phyloP scores from a whole-genome alignment of 2,113 vertebrate genomes.

The Notarius lentiginosus region DNA sequence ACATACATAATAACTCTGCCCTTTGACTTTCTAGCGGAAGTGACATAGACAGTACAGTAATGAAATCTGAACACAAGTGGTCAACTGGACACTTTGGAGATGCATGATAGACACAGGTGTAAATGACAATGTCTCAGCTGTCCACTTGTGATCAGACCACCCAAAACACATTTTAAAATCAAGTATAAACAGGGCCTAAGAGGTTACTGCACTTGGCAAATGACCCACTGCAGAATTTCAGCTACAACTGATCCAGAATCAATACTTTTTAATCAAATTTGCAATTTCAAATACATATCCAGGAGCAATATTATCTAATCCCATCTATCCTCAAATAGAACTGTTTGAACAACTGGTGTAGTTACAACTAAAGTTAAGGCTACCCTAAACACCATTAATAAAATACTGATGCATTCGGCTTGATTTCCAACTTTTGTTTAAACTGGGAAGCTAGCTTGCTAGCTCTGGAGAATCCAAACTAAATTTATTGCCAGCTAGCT shows the following conservation, averaged over 20 bases:
- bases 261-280: background rate
- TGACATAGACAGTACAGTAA: too few relatives aligned
- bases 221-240: background rate
- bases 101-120: too few relatives aligned
- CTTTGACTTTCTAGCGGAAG: too few relatives aligned
- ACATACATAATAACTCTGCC: too few relatives aligned
- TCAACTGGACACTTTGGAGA: too few relatives aligned
- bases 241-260: background rate
- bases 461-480: background rate
- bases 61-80: too few relatives aligned
- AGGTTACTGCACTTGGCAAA: background rate
- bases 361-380: background rate
- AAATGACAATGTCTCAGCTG: too few relatives aligned
- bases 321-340: background rate
- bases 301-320: background rate
- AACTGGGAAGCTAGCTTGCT: background rate
- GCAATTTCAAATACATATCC: background rate
- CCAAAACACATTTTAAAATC: too few relatives aligned
- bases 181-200: too few relatives aligned
- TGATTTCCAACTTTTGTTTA: background rate
- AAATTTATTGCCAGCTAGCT: background rate
- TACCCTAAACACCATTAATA: background rate
- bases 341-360: background rate
- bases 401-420: background rate
- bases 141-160: too few relatives aligned